These are phyloP conservation scores for Pteropus alecto DNA, from an alignment of 2,113 vertebrate species.

Conservation along the genomic window DNA sequence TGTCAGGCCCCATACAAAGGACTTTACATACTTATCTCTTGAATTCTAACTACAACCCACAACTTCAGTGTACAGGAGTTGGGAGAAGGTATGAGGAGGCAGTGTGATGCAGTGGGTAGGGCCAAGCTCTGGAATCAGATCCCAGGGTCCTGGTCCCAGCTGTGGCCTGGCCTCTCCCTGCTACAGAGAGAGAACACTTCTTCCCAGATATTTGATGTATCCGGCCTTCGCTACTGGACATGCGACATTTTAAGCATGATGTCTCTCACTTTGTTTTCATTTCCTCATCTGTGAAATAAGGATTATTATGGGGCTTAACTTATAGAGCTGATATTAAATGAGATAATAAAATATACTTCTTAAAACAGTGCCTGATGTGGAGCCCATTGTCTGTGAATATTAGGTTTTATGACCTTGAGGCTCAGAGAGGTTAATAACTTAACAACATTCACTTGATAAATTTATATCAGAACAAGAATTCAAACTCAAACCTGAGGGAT, in stretches of 20 bases:
- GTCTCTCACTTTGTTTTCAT: neutral
- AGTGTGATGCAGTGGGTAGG: neutral
- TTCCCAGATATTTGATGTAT: too few species aligned
- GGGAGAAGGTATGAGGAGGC: neutral
- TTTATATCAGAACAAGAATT: neutral
- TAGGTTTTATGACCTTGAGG: neutral
- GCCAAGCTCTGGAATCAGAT: neutral
- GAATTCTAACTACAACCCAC: neutral
- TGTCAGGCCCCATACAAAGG: neutral
- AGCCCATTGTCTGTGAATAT: neutral
- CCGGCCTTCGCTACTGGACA: neutral
- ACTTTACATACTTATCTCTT: neutral
- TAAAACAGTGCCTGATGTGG: neutral
- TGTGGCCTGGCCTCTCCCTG: neutral
- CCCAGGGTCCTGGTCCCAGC: neutral
- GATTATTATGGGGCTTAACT: neutral
- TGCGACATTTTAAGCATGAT: neutral
- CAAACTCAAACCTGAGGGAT: neutral
- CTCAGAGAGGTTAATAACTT: conserved; percentile 34
- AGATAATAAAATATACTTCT: neutral
- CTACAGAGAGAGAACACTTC: neutral
- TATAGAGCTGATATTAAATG: neutral
- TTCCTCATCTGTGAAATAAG: neutral
- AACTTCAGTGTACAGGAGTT: neutral
- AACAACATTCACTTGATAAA: neutral